Evolutionary conservation across 2,113 vertebrate genomes (phyloP).

Genomic region (Ptilonorhynchus violaceus): DNA sequence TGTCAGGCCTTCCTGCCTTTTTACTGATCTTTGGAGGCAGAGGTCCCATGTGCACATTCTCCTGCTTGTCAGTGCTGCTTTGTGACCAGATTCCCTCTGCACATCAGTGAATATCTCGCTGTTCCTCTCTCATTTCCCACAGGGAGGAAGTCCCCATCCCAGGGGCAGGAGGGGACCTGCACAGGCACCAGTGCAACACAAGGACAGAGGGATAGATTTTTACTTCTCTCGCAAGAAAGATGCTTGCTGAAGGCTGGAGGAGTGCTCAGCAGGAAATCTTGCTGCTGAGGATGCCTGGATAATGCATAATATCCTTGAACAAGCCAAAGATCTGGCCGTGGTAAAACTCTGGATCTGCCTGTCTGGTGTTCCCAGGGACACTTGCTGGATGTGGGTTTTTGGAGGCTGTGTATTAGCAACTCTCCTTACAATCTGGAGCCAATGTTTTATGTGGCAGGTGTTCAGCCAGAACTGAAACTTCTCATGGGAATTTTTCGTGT

Average conservation of each 20-base stretch:
- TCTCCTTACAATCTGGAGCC: not conserved
- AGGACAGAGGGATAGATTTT: conserved; percentile 79
- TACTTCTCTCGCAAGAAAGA: conserved; percentile 80
- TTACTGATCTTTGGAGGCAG: not conserved
- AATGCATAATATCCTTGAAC: not conserved
- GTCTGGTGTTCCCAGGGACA: not conserved
- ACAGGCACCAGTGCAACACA: conserved; percentile 52
- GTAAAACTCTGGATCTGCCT: fast-evolving
- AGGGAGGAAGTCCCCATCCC: conserved; percentile 20
- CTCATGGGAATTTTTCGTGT: not conserved
- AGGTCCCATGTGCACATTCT: not conserved
- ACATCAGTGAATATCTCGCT: not conserved
- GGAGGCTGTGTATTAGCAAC: not conserved
- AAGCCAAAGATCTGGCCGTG: not conserved
- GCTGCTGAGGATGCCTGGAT: not conserved
- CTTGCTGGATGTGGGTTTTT: fast-evolving
- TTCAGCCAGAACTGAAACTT: not conserved
- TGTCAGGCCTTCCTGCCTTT: not conserved
- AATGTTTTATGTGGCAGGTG: not conserved
- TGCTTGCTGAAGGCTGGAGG: not conserved
- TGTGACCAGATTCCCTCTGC: not conserved
- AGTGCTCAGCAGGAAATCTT: not conserved
- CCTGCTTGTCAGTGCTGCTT: not conserved
- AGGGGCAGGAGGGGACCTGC: conserved; percentile 69
- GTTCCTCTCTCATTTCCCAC: conserved; percentile 7